Evolutionary conservation across 2,888 invertebrate genomes (phyloP), one percentile per base, ranked within the genome.

Genomic region (Apamea anceps): DNA sequence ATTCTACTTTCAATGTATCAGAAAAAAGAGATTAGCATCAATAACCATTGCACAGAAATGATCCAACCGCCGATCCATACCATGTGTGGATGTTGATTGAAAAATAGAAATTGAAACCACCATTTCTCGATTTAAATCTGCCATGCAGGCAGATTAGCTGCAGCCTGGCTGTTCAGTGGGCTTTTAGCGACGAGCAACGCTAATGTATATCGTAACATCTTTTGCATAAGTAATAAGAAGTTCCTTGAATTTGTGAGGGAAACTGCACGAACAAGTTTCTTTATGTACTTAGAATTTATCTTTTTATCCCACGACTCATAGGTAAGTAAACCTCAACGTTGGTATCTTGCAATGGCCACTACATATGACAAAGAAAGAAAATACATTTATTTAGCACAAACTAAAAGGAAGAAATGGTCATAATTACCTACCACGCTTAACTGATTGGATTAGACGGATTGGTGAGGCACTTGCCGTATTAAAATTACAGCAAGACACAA

Each of bases 171-270:
- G 32, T 15, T 37, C 67, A 45, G 62, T 28, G 51, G 15, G 81
- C 65, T 74, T 48, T 70, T 60, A 65, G 70, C 60, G 45, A 37
- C 28, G 63, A 60, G 75, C 60, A 72, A 81, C 65, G 60, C 75
- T 81, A 74, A 82, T 82, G 74, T 70, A 73, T 51, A 60, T 57
- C 57, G 70, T 37, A 74, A 81, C 70, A 85, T 72, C 45, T 48
- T 62, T 54, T 72, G 85, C 81, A 72, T 85, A 72, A 72, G 48
- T 84, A 79, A 65, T 57, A 68, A 68, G 62, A 42, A 63, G 18
- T 79, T 84, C 0, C 28, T 48, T 28, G 84, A 84, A 68, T 84
- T 63, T 84, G 67, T 83, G 10, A 32, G 5, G 21, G 32, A 51
- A 83, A 67, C n/a, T 83, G 28, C 12, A n/a, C 2, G 15, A n/a